phyloP scores from a whole-genome alignment of 2,888 invertebrate genomes.

The Stenoptilia bipunctidactyla region DNA sequence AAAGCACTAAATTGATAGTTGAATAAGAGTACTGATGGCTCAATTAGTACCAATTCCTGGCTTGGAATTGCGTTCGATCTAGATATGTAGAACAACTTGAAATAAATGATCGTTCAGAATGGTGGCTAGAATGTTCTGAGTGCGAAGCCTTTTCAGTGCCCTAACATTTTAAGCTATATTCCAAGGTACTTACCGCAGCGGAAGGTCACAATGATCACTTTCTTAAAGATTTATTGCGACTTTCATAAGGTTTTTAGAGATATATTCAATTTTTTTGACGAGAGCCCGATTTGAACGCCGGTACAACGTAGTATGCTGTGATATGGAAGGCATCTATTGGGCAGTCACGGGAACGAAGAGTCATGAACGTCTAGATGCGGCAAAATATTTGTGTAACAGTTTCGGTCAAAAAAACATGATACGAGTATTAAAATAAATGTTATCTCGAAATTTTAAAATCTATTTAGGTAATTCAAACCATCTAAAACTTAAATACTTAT shows the following conservation, averaged over 20 bases:
- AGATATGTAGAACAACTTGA: conserved; percentile 21
- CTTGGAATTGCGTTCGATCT: no score
- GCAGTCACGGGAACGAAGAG: conserved; percentile 41
- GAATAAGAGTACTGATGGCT: no score
- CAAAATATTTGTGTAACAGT: no score
- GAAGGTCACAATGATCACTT: background rate
- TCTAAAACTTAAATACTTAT: no score
- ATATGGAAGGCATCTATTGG: conserved; percentile 52
- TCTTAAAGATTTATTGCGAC: no score
- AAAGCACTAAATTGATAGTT: no score
- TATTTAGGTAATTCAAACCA: no score
- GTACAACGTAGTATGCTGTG: conserved; percentile 56
- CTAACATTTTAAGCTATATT: background rate
- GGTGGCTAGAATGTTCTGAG: conserved; percentile 37
- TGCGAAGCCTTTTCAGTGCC: conserved; percentile 13
- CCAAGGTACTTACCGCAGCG: conserved; percentile 29
- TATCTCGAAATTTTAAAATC: no score
- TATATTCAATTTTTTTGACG: conserved; percentile 12
- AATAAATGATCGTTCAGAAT: conserved; percentile 33
- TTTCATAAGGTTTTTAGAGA: background rate
- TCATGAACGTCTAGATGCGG: background rate
- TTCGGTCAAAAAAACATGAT: no score
- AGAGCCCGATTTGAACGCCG: conserved; percentile 46
- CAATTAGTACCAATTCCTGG: no score
- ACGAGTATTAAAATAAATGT: no score